Evolutionary conservation across 2,888 invertebrate species (phyloP), one percentile per base, ranked within the genome.

Genomic region (Drosophila rellima): DNA sequence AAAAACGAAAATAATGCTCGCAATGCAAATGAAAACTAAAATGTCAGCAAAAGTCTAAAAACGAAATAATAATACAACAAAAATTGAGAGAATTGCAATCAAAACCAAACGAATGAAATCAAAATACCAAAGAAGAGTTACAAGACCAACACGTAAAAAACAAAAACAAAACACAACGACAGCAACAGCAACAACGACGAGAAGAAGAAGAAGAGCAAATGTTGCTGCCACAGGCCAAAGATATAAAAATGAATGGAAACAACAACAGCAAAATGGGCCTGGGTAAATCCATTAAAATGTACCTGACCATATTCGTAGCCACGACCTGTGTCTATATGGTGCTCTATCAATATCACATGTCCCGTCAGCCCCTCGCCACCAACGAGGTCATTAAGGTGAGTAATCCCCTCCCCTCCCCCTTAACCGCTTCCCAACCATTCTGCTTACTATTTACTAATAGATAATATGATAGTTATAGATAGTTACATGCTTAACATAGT

Each of bases 291-390:
- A 93, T 94, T 91, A 95, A 95, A 93, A 94, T 95, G 94, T 95
- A 95, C 93, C 93, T 95, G 92, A 93, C 95, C 83, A 94, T 94
- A 91, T 93, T 95, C 90, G 91, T 94, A 90, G 92, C 92, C 73
- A 94, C 94, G 88, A 93, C 94, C 76, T 94, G 94, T 90, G 93
- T 95, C 88, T 93, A 95, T 82, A 92, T 92, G 92, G 91, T 92
- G 67, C 93, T 95, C 86, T 94, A 94, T 90, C 95, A 95, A 91
- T 95, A 95, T 90, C 94, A 95, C 88, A 92, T 95, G 89, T 94
- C 94, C 72, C 93, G 93, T 69, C 93, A 93, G 89, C 88, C 93
- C 63, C 90, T 93, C 70, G 79, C 89, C 72, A 65, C 89, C 65
- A 78, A 78, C 62, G 92, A 91, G 59, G 80, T 89, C 69, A 80